These are phyloP conservation scores for Punctoribates punctum DNA, from an alignment of 2,888 invertebrate species.

Conservation along the genomic window DNA sequence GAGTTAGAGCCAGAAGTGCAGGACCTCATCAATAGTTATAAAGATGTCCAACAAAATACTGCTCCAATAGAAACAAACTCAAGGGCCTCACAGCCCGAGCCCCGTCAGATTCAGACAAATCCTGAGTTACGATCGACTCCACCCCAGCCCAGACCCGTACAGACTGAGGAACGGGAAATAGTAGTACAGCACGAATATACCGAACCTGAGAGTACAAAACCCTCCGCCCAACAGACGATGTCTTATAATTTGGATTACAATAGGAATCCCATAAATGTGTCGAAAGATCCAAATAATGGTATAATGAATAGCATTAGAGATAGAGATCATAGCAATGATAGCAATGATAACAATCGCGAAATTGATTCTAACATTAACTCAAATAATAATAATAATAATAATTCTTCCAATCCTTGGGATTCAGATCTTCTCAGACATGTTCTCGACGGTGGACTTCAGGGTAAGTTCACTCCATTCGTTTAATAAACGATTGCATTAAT, in stretches of 20 bases:
- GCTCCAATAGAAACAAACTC: not conserved
- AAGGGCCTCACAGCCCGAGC: not conserved
- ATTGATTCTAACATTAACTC: not conserved
- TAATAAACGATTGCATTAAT: not conserved
- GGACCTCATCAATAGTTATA: not conserved
- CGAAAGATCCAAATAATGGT: not conserved
- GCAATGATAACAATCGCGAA: not conserved
- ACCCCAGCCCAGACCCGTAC: too few species aligned
- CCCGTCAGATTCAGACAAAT: too few species aligned
- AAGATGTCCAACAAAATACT: not conserved
- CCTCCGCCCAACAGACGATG: not conserved
- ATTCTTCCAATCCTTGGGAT: conserved; percentile 10
- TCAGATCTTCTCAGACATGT: conserved; percentile 35
- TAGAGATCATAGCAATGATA: not conserved
- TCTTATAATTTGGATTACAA: not conserved
- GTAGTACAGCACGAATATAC: not conserved
- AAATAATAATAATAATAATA: not conserved
- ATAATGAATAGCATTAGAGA: not conserved
- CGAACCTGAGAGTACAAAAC: conserved; percentile 19
- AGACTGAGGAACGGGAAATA: too few species aligned
- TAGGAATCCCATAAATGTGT: not conserved
- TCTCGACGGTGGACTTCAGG: conserved; percentile 37
- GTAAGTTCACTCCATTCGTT: conserved; percentile 2
- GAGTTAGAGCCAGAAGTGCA: conserved; percentile 20
- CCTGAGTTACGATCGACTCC: too few species aligned